A percentile compares a stretch with the other conserved stretches of the same genome.
These are phyloP conservation scores for Coendou prehensilis DNA, from an alignment of 2,797 vertebrate genomes.

Conservation along the genomic window DNA sequence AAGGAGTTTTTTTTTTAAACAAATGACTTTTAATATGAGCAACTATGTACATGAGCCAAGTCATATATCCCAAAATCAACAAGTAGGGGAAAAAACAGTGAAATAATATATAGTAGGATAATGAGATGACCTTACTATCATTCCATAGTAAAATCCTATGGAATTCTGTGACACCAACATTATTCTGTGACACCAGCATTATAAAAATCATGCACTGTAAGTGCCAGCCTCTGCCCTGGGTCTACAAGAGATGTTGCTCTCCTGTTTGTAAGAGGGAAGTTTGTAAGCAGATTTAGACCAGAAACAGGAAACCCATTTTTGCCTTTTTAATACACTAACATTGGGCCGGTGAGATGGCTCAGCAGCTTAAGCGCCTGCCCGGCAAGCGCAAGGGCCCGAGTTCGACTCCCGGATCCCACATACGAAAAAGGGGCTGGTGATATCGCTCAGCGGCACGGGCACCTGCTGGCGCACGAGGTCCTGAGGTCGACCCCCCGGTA, in stretches of 20 bases:
- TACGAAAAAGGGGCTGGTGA: no score
- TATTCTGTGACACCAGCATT: neutral
- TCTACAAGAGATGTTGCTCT: neutral
- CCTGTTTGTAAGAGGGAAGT: neutral
- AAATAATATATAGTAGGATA: neutral
- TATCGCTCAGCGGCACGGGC: no score
- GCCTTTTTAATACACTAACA: neutral
- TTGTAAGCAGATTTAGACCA: slow-evolving; percentile 10
- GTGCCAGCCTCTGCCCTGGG: neutral
- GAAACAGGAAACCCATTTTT: slow-evolving; percentile 44
- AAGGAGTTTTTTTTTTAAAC: neutral
- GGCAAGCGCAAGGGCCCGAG: no score
- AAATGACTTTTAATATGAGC: neutral
- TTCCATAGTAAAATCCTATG: neutral
- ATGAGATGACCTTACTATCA: neutral
- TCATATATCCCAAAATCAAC: neutral
- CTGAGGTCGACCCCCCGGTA: no score
- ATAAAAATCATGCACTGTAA: neutral
- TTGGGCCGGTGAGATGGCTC: no score
- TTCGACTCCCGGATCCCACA: no score
- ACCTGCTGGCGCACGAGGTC: no score
- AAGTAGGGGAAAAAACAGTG: neutral
- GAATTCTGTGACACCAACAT: neutral
- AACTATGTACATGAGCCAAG: neutral
- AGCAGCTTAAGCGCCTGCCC: no score